Evolutionary conservation across 2,113 vertebrate species (phyloP).

Genomic region (Meles meles): DNA sequence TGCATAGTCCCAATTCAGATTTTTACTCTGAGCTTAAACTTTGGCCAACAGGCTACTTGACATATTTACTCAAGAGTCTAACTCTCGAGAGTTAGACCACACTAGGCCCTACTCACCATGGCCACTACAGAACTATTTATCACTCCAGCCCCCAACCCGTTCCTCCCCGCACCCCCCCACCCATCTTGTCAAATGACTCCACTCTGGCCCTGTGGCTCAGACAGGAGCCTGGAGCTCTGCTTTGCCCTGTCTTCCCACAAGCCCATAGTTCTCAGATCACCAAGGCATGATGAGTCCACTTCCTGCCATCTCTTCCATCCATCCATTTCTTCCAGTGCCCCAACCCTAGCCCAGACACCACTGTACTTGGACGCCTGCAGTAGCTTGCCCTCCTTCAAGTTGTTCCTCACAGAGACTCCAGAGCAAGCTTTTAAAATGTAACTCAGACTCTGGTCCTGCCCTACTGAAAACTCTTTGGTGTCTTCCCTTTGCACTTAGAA

Average conservation of each 20-base stretch:
- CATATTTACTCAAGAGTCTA: not conserved
- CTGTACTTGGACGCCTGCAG: not conserved
- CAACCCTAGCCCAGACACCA: not conserved
- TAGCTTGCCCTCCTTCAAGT: not conserved
- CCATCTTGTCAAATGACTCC: not conserved
- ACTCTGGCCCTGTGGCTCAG: not conserved
- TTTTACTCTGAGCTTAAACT: not conserved
- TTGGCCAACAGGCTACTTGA: not conserved
- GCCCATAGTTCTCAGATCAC: not conserved
- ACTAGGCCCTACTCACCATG: not conserved
- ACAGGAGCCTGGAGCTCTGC: not conserved
- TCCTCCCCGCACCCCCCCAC: too few species aligned
- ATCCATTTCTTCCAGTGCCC: not conserved
- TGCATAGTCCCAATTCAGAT: not conserved
- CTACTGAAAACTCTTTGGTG: not conserved
- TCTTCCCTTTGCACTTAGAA: not conserved
- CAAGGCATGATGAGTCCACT: not conserved
- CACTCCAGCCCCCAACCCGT: not conserved
- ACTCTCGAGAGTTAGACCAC: too few species aligned
- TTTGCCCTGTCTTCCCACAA: not conserved
- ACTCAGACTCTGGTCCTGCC: not conserved
- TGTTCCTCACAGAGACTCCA: not conserved
- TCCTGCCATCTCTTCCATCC: not conserved
- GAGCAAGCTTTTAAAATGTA: not conserved
- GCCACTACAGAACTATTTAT: not conserved